Conservation (phyloP, 2,888 invertebrate genomes). For the Euclidia mi region DNA sequence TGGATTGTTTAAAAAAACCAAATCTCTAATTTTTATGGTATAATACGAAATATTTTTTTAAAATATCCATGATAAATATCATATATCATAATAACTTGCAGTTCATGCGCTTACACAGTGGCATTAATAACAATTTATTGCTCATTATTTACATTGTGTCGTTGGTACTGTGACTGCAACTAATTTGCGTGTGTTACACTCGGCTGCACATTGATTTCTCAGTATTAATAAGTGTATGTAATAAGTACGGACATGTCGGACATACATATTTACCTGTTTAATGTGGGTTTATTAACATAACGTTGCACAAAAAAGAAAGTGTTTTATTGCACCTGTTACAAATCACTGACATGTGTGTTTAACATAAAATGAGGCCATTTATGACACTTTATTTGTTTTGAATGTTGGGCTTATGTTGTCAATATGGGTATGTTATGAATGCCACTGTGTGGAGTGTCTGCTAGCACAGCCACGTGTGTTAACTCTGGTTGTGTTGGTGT, state of each 20-base stretch:
- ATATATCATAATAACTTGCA: constrained; percentile 81
- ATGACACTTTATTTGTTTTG: constrained; percentile 21
- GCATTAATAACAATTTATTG: constrained; percentile 82
- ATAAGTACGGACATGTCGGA: constrained; percentile 33
- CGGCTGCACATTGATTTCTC: constrained; percentile 63
- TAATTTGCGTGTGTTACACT: constrained; percentile 70
- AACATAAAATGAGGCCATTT: constrained; percentile 13
- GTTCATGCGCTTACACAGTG: constrained; percentile 80
- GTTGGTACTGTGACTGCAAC: constrained; percentile 51
- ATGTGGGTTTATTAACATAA: constrained; percentile 19
- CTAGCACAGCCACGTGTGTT: constrained; percentile 76
- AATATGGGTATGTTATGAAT: constrained; percentile 65
- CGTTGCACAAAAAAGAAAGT: constrained; percentile 15
- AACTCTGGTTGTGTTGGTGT: constrained; percentile 91
- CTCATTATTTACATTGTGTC: constrained; percentile 55
- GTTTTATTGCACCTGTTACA: constrained; percentile 12
- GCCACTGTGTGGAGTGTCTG: constrained; percentile 74
- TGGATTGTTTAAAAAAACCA: constrained; percentile 67
- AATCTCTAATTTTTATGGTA: neutral
- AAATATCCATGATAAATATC: constrained; percentile 74
- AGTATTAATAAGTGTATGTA: constrained; percentile 48
- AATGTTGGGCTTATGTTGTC: constrained; percentile 8
- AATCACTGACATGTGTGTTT: constrained; percentile 12
- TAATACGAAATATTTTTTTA: constrained; percentile 46
- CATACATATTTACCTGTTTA: constrained; percentile 16